These are phyloP conservation scores for Euplexia lucipara DNA, from an alignment of 2,888 invertebrate genomes.

Conservation along the genomic window DNA sequence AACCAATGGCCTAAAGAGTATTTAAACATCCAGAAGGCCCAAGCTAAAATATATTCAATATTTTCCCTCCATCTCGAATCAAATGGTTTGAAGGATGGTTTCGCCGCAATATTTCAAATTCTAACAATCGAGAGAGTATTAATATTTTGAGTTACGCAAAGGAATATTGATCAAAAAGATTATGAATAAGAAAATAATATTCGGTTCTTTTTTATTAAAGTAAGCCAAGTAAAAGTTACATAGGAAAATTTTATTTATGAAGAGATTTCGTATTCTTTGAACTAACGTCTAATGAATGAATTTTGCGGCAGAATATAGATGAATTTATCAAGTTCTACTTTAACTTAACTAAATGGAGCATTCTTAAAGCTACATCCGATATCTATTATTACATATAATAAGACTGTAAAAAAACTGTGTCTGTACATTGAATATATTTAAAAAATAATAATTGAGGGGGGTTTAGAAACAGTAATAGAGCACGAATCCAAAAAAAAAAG, in stretches of 20 bases:
- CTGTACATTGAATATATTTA: too few species aligned
- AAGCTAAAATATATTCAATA: slow-evolving; percentile 48
- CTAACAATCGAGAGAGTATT: slow-evolving; percentile 45
- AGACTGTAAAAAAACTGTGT: too few species aligned
- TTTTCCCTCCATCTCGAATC: slow-evolving; percentile 38
- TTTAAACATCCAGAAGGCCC: slow-evolving; percentile 28
- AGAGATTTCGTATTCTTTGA: slow-evolving; percentile 14
- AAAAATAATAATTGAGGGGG: too few species aligned
- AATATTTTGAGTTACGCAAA: slow-evolving; percentile 43
- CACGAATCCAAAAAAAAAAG: too few species aligned
- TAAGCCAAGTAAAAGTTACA: slow-evolving; percentile 71
- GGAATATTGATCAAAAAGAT: slow-evolving; percentile 56
- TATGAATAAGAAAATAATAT: slow-evolving; percentile 51
- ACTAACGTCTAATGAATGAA: too few species aligned
- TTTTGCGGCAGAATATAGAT: too few species aligned
- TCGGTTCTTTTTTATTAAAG: slow-evolving; percentile 54
- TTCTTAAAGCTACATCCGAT: too few species aligned
- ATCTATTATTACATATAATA: too few species aligned
- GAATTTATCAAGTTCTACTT: too few species aligned
- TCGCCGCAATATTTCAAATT: slow-evolving; percentile 45
- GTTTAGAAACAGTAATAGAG: too few species aligned
- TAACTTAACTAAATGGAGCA: too few species aligned
- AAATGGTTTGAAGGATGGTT: slow-evolving; percentile 35
- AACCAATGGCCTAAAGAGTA: slow-evolving; percentile 38
- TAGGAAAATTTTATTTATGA: slow-evolving; percentile 64